Evolutionary conservation across 2,888 invertebrate genomes (phyloP), one percentile per base, ranked within the genome.

Genomic region (Pandemis cinnamomeana): DNA sequence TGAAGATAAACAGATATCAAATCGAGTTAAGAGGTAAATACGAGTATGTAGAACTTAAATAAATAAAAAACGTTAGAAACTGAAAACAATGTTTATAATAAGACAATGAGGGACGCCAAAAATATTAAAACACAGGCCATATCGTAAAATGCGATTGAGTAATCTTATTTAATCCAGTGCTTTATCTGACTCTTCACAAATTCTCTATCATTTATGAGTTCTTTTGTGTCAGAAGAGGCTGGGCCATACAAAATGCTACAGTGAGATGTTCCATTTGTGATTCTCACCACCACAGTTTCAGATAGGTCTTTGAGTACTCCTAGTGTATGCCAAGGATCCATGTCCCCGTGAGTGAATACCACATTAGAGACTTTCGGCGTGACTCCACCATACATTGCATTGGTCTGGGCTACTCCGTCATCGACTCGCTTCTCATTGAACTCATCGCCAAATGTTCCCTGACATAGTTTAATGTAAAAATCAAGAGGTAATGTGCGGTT

Each of bases 251-350:
- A 81, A 76, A 91, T 91, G 77, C 81, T 80, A 71, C 92, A 92
- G 55, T 92, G 92, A 1, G 92, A 90, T 1, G 87, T 77, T 13
- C 82, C 80, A 2, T 88, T 85, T 71, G 92, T 89, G 1, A 88
- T 76, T 76, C 89, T 87, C 11, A 91, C 89, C 48, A 91, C 92
- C 10, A 91, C 88, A 20, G 91, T 79, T 70, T 89, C 86, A 0
- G 91, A 89, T 27, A 92, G 77, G 79, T 94, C 92, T 78, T 93
- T 85, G 10, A 94, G 83, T 20, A 95, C 83, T 10, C 95, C 92
- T 1, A 95, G 85, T 44, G 86, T 86, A 79, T 95, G 94, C 95
- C 95, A 95, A 1, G 96, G 96, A 82, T 96, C 96, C 67, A 95
- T 81, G 51, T 95, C 92, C 5, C 96, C 95, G 79, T 96, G 95